These are phyloP conservation scores for Chrysogorgia sp. DNA, from an alignment of 92 coral and sea anemone genomes.

Conservation along the genomic window DNA sequence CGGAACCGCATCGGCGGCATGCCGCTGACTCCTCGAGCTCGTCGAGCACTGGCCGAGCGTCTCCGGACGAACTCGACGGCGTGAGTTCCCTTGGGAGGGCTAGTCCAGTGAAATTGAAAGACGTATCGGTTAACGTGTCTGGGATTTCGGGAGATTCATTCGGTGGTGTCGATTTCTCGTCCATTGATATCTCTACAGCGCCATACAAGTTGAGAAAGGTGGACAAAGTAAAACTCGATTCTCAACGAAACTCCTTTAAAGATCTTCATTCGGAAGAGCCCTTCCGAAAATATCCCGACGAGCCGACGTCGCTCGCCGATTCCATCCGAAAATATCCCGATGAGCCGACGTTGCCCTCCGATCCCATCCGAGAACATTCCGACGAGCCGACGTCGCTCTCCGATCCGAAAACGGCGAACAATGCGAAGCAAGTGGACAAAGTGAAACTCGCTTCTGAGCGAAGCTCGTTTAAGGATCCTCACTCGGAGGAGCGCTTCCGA, in stretches of 20 bases:
- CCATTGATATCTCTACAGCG: constrained; percentile 1
- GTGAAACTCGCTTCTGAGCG: constrained; percentile 5
- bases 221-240: constrained; percentile 5
- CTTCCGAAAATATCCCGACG: background rate
- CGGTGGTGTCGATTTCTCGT: constrained; percentile 17
- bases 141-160: background rate
- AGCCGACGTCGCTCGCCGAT: background rate
- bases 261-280: background rate
- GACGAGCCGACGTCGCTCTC: background rate
- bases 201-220: constrained; percentile 10
- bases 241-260: constrained; percentile 19
- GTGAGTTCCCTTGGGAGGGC: background rate
- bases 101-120: constrained; percentile 11
- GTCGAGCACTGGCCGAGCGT: background rate
- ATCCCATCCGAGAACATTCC: background rate
- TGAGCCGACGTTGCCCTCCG: background rate
- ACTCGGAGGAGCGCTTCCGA: background rate
- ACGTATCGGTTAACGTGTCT: background rate
- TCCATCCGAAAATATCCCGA: constrained; percentile 7
- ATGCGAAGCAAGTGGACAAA: constrained; percentile 1
- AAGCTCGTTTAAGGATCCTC: constrained; percentile 5
- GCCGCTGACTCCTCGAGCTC: constrained; percentile 1
- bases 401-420: background rate
- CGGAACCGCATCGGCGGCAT: constrained; percentile 24
- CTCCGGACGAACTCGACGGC: background rate